A percentile compares a stretch with the other conserved stretches of the same genome.
Conservation (phyloP, 2,888 invertebrate genomes). For the Lepas anatifera region DNA sequence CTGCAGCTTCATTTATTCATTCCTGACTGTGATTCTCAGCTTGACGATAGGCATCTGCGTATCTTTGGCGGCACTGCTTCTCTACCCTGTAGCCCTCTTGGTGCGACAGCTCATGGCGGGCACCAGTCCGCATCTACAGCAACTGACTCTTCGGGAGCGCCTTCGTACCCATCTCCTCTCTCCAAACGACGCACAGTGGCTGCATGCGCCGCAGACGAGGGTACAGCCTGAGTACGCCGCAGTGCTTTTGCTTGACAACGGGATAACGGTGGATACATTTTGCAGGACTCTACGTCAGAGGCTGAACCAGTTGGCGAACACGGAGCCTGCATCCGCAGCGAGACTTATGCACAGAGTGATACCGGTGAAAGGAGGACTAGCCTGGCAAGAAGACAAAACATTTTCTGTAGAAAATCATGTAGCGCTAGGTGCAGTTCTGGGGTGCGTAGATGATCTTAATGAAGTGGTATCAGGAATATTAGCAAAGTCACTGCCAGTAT, state of each 20-base stretch:
- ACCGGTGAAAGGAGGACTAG: conserved; percentile 35
- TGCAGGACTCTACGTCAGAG: too few relatives aligned
- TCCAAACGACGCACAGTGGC: conserved; percentile 38
- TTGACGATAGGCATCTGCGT: conserved; percentile 24
- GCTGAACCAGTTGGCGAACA: conserved; percentile 28
- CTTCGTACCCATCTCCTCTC: conserved; percentile 17
- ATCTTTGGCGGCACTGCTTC: conserved; percentile 31
- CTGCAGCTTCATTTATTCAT: conserved; percentile 26
- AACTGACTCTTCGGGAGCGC: too few relatives aligned
- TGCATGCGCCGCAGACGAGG: conserved; percentile 30
- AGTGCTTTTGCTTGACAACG: conserved; percentile 39
- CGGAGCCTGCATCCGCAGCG: conserved; percentile 22
- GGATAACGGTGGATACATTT: too few relatives aligned
- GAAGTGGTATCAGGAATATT: conserved; percentile 37
- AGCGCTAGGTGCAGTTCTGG: conserved; percentile 32
- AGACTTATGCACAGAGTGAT: conserved; percentile 39
- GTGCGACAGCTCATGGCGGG: conserved; percentile 25
- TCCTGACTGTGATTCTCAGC: conserved; percentile 31
- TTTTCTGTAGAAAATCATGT: conserved; percentile 42
- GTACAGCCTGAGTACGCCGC: conserved; percentile 37
- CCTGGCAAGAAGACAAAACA: conserved; percentile 39
- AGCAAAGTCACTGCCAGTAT: conserved; percentile 33
- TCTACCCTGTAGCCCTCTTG: conserved; percentile 29
- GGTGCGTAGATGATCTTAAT: conserved; percentile 29
- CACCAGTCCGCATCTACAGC: too few relatives aligned